These are phyloP conservation scores for Cnemophilus loriae DNA, from an alignment of 2,113 vertebrate species.

Conservation along the genomic window DNA sequence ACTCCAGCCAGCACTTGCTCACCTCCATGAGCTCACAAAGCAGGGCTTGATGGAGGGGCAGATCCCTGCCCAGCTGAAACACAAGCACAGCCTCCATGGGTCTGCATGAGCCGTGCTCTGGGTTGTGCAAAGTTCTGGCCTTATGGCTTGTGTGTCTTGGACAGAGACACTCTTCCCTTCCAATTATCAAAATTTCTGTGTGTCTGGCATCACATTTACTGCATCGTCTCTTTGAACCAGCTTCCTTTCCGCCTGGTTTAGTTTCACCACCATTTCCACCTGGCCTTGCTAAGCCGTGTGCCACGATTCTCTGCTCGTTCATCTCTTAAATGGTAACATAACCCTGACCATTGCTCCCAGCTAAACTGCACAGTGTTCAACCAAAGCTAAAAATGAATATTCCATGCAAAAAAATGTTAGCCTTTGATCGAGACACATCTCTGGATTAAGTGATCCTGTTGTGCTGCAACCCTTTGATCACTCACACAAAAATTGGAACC, in stretches of 20 bases:
- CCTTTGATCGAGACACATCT: conserved; percentile 59
- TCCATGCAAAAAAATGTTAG: conserved; percentile 55
- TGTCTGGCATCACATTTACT: neutral
- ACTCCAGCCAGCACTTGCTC: rapidly evolving
- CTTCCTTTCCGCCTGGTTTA: neutral
- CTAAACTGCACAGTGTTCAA: neutral
- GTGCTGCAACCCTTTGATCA: conserved; percentile 61
- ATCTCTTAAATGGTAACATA: neutral
- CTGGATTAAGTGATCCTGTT: conserved; percentile 38
- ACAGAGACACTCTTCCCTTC: neutral
- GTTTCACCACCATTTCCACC: neutral
- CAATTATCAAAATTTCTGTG: neutral
- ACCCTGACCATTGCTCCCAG: neutral
- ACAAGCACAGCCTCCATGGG: rapidly evolving
- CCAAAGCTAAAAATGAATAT: conserved; percentile 39
- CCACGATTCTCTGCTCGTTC: neutral
- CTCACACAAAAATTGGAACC: conserved; percentile 54
- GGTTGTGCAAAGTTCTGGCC: neutral
- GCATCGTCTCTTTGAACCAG: neutral
- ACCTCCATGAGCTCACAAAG: rapidly evolving
- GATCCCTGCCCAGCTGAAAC: neutral
- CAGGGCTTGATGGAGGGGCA: neutral
- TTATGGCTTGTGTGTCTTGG: neutral
- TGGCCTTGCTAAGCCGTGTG: neutral
- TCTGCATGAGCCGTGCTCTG: rapidly evolving